A percentile compares a stretch with the other conserved stretches of the same genome.
These are phyloP conservation scores for Palythoa grandis DNA, from an alignment of 92 coral and sea anemone genomes.

Conservation along the genomic window DNA sequence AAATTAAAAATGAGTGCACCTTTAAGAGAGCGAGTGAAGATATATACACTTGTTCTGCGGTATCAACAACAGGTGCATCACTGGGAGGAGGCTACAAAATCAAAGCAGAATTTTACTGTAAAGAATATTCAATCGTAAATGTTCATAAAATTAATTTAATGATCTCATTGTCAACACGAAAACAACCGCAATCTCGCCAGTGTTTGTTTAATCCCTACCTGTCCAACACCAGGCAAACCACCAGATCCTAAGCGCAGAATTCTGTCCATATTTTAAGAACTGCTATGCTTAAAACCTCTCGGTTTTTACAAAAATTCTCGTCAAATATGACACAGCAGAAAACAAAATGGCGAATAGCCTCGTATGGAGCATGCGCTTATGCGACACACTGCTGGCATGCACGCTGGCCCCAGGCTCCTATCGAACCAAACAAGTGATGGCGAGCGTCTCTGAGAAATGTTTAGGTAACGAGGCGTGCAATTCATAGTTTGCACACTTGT, in stretches of 20 bases:
- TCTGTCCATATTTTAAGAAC: conserved; percentile 75
- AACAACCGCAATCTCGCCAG: neutral
- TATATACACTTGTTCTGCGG: conserved; percentile 98
- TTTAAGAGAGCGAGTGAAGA: conserved; percentile 90
- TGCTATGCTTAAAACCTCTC: neutral
- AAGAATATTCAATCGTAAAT: neutral
- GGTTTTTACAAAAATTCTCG: neutral
- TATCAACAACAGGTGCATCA: conserved; percentile 96
- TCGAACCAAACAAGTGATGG: too few species aligned
- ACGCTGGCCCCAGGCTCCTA: neutral
- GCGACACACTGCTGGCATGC: conserved; percentile 21
- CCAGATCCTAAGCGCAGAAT: conserved; percentile 99
- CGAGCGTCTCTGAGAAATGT: too few species aligned
- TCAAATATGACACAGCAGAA: conserved; percentile 44
- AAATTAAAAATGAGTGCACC: conserved; percentile 49
- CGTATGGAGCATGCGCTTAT: neutral
- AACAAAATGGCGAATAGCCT: conserved; percentile 16
- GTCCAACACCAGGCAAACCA: conserved; percentile 98
- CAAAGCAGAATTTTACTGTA: neutral
- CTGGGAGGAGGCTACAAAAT: conserved; percentile 68
- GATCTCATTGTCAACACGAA: neutral
- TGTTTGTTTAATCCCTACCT: conserved; percentile 49
- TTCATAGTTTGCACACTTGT: too few species aligned
- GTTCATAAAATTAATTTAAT: neutral
- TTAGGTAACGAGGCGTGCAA: too few species aligned